Evolutionary conservation across 2,888 invertebrate genomes (phyloP).

Genomic region (Brenthis daphne): DNA sequence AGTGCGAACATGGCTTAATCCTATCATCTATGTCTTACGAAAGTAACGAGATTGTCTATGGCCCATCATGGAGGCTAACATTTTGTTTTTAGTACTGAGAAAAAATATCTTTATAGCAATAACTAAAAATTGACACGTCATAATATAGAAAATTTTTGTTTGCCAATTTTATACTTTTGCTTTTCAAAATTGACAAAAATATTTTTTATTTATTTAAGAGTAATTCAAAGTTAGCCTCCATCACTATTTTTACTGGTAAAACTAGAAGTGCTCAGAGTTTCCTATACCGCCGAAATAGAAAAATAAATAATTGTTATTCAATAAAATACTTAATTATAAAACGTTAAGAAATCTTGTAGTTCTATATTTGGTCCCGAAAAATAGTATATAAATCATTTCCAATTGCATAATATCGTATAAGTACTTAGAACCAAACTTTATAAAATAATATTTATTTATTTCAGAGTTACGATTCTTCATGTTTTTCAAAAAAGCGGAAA

Average conservation of each 20-base stretch:
- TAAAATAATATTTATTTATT: no score
- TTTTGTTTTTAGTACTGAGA: not conserved
- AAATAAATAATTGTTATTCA: slow-evolving; percentile 69
- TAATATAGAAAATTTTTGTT: no score
- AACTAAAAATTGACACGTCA: no score
- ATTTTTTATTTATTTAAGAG: not conserved
- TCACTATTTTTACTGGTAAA: slow-evolving; percentile 49
- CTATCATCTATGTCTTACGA: slow-evolving; percentile 78
- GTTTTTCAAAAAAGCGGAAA: no score
- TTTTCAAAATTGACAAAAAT: not conserved
- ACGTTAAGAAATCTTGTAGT: slow-evolving; percentile 47
- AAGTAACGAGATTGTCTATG: slow-evolving; percentile 77
- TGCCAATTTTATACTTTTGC: no score
- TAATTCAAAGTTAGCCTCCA: slow-evolving; percentile 26
- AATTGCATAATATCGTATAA: no score
- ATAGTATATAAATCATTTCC: no score
- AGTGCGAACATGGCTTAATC: slow-evolving; percentile 73
- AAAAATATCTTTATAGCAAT: not conserved
- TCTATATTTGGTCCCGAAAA: slow-evolving; percentile 57
- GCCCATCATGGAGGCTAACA: slow-evolving; percentile 40
- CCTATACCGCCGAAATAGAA: slow-evolving; percentile 65
- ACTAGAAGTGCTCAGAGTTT: slow-evolving; percentile 64
- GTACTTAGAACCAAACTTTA: no score
- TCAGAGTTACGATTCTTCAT: no score
- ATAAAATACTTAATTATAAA: slow-evolving; percentile 51